phyloP scores from a whole-genome alignment of 2,797 vertebrate species.

The Chaetodon trifasciatus region DNA sequence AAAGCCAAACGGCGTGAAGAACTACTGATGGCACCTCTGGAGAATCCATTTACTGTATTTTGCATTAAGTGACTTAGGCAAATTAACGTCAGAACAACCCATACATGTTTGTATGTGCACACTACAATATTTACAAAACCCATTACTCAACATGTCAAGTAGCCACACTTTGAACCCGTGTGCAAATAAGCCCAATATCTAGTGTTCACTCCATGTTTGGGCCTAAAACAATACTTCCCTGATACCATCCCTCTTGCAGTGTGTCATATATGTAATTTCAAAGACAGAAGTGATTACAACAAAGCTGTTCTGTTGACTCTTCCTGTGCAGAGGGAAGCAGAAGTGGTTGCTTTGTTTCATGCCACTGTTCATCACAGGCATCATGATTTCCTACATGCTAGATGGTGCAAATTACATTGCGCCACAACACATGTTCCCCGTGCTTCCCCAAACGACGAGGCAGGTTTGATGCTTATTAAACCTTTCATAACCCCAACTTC shows the following conservation, averaged over 20 bases:
- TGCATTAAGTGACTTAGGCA: conserved; percentile 10
- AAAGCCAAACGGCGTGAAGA: neutral
- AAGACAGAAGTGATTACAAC: conserved; percentile 75
- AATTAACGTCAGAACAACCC: conserved; percentile 10
- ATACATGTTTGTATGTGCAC: neutral
- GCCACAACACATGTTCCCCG: conserved; percentile 28
- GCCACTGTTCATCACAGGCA: conserved; percentile 59
- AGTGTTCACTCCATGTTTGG: neutral
- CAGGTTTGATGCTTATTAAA: conserved; percentile 10
- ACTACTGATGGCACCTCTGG: neutral
- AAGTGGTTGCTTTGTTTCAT: conserved; percentile 76
- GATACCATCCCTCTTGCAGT: neutral
- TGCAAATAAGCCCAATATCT: conserved; percentile 9
- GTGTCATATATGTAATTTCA: conserved; percentile 48
- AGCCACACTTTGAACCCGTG: conserved; percentile 9
- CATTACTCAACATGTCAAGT: conserved; percentile 23
- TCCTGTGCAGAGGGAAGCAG: conserved; percentile 73
- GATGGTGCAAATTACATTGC: conserved; percentile 75
- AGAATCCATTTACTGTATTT: neutral
- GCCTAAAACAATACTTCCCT: neutral
- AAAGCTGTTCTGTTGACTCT: conserved; percentile 64
- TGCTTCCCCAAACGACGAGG: conserved; percentile 61
- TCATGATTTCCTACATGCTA: conserved; percentile 67
- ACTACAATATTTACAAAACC: neutral
- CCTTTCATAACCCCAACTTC: neutral